Conservation (phyloP, 2,113 vertebrate species). For the Danionella cerebrum region DNA sequence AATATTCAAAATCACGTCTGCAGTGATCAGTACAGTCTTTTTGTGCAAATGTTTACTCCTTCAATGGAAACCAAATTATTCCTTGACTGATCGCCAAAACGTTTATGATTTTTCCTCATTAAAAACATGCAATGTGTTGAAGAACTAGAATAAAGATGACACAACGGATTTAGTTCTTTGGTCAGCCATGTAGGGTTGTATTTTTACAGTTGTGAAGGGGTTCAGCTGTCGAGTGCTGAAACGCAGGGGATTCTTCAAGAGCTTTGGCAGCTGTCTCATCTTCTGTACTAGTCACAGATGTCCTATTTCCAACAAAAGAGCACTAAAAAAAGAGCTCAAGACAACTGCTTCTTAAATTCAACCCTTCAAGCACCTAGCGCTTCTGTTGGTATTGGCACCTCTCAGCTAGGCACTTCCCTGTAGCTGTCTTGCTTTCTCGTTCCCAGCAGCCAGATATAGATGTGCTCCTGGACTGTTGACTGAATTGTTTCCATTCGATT, state of each 20-base stretch:
- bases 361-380: background rate
- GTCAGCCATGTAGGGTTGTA: background rate
- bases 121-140: no score
- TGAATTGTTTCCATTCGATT: constrained; percentile 1
- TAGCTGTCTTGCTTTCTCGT: background rate
- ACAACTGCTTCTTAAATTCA: constrained; percentile 24
- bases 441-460: background rate
- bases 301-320: background rate
- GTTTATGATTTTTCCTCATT: no score
- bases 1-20: no score
- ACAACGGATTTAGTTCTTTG: background rate
- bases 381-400: background rate
- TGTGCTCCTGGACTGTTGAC: background rate
- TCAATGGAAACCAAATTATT: no score
- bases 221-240: constrained; percentile 7
- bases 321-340: constrained; percentile 8
- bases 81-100: no score
- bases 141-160: no score
- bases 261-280: constrained; percentile 29
- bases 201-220: background rate
- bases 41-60: no score
- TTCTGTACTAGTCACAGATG: background rate
- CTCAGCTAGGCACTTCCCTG: background rate
- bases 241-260: constrained; percentile 22
- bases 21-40: no score